A percentile compares a stretch with the other conserved stretches of the same genome.
Conservation (phyloP, 1,140 invertebrate species). For the Neotoxoptera formosana region DNA sequence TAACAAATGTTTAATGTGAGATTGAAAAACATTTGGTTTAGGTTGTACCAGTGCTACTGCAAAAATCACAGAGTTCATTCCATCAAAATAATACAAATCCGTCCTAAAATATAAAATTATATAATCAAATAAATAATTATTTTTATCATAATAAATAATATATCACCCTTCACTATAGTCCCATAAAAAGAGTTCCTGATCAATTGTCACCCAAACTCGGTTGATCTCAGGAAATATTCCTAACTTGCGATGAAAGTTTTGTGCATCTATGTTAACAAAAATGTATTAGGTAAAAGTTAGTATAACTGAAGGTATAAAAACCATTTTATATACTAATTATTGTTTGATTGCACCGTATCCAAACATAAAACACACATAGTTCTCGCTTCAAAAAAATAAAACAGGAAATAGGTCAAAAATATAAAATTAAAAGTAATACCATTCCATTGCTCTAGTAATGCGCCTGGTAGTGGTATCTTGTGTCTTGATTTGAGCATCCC, state of each 20-base stretch:
- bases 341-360: neutral
- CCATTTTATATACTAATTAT: neutral
- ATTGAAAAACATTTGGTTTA: slow-evolving; percentile 85
- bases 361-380: neutral
- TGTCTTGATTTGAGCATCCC: slow-evolving; percentile 77
- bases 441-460: slow-evolving; percentile 92
- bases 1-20: slow-evolving; percentile 90
- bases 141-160: neutral
- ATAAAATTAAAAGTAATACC: slow-evolving; percentile 76
- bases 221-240: slow-evolving; percentile 95
- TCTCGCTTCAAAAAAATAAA: slow-evolving; percentile 49
- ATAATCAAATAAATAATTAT: slow-evolving; percentile 33
- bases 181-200: slow-evolving; percentile 98
- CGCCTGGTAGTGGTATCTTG: slow-evolving; percentile 87
- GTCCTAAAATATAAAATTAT: slow-evolving; percentile 67
- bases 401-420: slow-evolving; percentile 46
- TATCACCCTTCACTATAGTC: slow-evolving; percentile 84
- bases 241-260: slow-evolving; percentile 90
- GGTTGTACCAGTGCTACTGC: slow-evolving; percentile 86
- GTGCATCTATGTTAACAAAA: slow-evolving; percentile 74
- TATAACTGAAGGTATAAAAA: slow-evolving; percentile 41
- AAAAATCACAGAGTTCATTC: slow-evolving; percentile 89
- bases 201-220: slow-evolving; percentile 96
- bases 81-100: slow-evolving; percentile 93
- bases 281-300: neutral